Conservation (phyloP, 1,140 invertebrate genomes). For the Bicyclus anynana region DNA sequence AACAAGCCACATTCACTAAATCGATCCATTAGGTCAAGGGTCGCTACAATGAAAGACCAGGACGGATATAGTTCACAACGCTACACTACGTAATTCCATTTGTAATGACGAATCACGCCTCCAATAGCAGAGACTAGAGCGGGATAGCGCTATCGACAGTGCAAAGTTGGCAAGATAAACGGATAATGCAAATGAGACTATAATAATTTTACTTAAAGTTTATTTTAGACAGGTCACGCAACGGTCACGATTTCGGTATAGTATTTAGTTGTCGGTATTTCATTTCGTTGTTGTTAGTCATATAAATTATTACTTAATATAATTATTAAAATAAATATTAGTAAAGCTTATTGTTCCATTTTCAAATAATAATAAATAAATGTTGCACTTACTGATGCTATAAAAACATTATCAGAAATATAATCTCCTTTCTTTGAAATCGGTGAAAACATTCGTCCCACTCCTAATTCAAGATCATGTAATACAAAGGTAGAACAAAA, state of each 20-base stretch:
- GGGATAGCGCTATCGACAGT: conserved; percentile 62
- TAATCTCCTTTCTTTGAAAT: no score
- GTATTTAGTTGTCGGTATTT: conserved; percentile 54
- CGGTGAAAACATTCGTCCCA: no score
- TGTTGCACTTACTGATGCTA: no score
- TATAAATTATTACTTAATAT: conserved; percentile 51
- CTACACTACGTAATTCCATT: conserved; percentile 54
- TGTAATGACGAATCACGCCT: conserved; percentile 71
- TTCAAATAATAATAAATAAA: no score
- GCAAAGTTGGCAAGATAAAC: conserved; percentile 56
- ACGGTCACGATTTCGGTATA: conserved; percentile 60
- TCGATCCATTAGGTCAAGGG: conserved; percentile 71
- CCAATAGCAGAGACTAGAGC: conserved; percentile 53
- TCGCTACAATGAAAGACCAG: conserved; percentile 54
- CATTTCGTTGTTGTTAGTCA: conserved; percentile 59
- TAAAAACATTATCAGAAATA: no score
- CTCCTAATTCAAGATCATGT: no score
- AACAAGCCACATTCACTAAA: conserved; percentile 63
- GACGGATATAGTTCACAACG: conserved; percentile 58
- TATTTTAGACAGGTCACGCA: conserved; percentile 33
- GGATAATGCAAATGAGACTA: conserved; percentile 57
- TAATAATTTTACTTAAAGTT: conserved; percentile 47
- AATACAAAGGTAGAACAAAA: no score
- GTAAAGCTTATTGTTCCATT: no score
- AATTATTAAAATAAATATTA: neutral